Conservation (phyloP, 2,888 invertebrate genomes). For the Phyllotreta striolata region DNA sequence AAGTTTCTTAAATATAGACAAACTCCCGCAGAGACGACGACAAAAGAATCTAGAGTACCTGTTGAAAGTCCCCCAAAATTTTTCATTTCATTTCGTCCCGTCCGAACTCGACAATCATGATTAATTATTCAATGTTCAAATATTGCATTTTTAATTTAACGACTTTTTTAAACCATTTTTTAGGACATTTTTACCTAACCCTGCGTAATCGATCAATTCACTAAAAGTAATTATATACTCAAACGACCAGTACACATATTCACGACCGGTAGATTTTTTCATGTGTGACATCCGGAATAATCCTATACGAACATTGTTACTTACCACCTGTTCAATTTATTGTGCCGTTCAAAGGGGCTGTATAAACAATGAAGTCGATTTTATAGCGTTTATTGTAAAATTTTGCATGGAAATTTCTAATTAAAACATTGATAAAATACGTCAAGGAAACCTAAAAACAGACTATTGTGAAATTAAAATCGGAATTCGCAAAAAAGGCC, state of each 20-base stretch:
- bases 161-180: background rate
- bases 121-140: conserved; percentile 4
- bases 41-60: conserved; percentile 43
- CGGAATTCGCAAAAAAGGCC: no score
- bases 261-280: conserved; percentile 47
- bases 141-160: background rate
- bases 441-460: no score
- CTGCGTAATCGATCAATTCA: conserved; percentile 4
- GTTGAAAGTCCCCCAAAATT: conserved; percentile 37
- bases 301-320: conserved; percentile 34
- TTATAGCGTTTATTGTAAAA: background rate
- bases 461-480: no score
- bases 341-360: background rate
- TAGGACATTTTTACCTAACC: background rate
- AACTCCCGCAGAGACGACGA: conserved; percentile 38
- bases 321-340: conserved; percentile 44
- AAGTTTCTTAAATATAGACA: conserved; percentile 34
- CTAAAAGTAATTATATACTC: conserved; percentile 26
- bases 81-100: conserved; percentile 2
- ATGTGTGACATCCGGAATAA: conserved; percentile 49
- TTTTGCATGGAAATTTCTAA: no score
- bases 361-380: conserved; percentile 6
- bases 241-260: conserved; percentile 45
- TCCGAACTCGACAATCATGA: no score
- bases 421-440: no score